phyloP scores from a whole-genome alignment of 1,140 invertebrate genomes.

The Cepaea nemoralis region DNA sequence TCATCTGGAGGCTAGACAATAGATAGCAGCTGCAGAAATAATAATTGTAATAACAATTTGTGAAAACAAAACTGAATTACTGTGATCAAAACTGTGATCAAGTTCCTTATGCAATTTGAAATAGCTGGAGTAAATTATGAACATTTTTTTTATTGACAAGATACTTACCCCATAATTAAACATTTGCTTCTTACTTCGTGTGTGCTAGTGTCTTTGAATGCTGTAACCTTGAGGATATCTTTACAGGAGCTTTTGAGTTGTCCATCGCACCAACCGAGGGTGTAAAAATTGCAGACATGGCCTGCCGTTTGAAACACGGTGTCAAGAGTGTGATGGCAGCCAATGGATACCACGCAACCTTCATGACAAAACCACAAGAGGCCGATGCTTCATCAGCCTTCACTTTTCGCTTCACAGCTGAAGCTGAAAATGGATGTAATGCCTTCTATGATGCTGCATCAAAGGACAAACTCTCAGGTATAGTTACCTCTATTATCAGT shows the following conservation, averaged over 20 bases:
- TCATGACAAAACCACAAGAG: conserved; percentile 28
- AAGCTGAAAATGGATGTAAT: conserved; percentile 19
- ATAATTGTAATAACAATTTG: too few relatives aligned
- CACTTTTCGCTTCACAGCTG: conserved; percentile 7
- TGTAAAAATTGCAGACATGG: background rate
- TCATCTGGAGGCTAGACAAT: too few relatives aligned
- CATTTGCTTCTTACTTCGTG: too few relatives aligned
- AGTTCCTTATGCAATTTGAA: too few relatives aligned
- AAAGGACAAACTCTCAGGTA: conserved; percentile 30
- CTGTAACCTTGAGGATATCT: background rate
- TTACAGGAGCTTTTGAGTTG: conserved; percentile 20
- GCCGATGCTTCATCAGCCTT: background rate
- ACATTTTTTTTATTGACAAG: too few relatives aligned
- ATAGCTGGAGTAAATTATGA: too few relatives aligned
- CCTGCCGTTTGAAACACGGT: conserved; percentile 17
- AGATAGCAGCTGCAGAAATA: too few relatives aligned
- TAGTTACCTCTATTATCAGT: too few relatives aligned
- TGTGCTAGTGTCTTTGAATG: background rate
- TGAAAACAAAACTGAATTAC: too few relatives aligned
- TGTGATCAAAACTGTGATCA: too few relatives aligned
- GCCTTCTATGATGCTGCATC: conserved; percentile 22
- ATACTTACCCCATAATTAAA: too few relatives aligned
- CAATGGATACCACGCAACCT: conserved; percentile 6
- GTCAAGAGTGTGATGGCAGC: background rate
- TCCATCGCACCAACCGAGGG: conserved; percentile 27